Evolutionary conservation across 2,888 invertebrate species (phyloP).

Genomic region (Dasysyrphus tricinctus): DNA sequence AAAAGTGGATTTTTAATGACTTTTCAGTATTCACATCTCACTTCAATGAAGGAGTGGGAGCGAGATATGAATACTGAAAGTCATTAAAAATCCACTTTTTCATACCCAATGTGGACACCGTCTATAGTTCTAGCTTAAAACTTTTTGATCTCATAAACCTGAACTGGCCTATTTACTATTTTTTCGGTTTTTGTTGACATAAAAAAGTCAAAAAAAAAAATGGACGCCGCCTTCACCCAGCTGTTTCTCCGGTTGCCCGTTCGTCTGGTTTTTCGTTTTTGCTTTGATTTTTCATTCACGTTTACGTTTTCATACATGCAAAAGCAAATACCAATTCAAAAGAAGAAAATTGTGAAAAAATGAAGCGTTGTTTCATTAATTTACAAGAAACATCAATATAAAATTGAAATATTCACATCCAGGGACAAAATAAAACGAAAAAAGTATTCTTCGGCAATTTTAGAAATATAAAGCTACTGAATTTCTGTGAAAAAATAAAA

Average conservation of each 20-base stretch:
- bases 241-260: not conserved
- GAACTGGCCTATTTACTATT: not conserved
- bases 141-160: not conserved
- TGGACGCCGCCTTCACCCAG: slow-evolving; percentile 1
- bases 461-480: not conserved
- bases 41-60: no score
- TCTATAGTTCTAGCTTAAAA: no score
- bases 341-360: not conserved
- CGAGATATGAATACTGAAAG: no score
- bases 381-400: not conserved
- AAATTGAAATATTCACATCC: not conserved
- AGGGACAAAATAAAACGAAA: not conserved
- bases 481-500: not conserved
- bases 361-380: not conserved
- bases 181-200: not conserved
- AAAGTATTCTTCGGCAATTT: not conserved
- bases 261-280: not conserved
- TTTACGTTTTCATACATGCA: not conserved
- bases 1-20: no score
- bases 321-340: not conserved
- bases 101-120: no score
- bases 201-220: not conserved
- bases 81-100: no score
- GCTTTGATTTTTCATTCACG: not conserved
- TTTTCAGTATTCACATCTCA: no score